These are phyloP conservation scores for Pao palembangensis DNA, from an alignment of 2,113 vertebrate genomes.

Conservation along the genomic window DNA sequence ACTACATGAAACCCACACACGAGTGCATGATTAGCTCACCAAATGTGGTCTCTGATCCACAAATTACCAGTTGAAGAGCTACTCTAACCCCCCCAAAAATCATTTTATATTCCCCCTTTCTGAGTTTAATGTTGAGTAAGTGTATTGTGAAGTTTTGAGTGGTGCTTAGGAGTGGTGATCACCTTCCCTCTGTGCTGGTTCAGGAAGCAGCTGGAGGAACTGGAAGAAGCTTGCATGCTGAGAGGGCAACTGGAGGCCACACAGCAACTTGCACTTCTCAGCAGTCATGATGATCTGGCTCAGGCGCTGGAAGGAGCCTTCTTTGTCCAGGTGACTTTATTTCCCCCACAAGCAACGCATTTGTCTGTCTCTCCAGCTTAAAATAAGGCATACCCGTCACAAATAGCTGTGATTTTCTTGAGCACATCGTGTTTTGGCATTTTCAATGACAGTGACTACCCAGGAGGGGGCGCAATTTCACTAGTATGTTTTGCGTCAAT, in stretches of 20 bases:
- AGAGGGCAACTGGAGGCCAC: slow-evolving; percentile 76
- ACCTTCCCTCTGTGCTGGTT: slow-evolving; percentile 3
- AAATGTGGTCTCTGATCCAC: too few relatives aligned
- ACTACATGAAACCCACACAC: neutral
- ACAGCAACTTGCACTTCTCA: slow-evolving; percentile 84
- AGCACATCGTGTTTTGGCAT: neutral
- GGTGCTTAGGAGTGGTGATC: slow-evolving; percentile 1
- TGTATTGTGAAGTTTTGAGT: neutral
- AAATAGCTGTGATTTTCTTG: neutral
- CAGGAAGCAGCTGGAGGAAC: slow-evolving; percentile 82
- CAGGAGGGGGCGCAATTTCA: slow-evolving; percentile 13
- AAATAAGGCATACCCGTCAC: too few relatives aligned
- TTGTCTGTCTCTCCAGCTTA: neutral
- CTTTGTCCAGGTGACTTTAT: slow-evolving; percentile 84
- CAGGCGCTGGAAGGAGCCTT: slow-evolving; percentile 84
- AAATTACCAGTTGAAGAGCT: too few relatives aligned
- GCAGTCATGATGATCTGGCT: slow-evolving; percentile 74
- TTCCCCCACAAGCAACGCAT: neutral
- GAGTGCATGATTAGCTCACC: too few relatives aligned
- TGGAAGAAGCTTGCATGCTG: slow-evolving; percentile 79
- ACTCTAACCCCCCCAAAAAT: too few relatives aligned
- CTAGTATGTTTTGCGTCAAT: neutral
- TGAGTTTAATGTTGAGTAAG: neutral
- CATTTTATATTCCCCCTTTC: neutral
- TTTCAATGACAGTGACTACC: slow-evolving; percentile 5